Evolutionary conservation across 2,797 vertebrate species (phyloP).

Genomic region (Sparidentex hasta): DNA sequence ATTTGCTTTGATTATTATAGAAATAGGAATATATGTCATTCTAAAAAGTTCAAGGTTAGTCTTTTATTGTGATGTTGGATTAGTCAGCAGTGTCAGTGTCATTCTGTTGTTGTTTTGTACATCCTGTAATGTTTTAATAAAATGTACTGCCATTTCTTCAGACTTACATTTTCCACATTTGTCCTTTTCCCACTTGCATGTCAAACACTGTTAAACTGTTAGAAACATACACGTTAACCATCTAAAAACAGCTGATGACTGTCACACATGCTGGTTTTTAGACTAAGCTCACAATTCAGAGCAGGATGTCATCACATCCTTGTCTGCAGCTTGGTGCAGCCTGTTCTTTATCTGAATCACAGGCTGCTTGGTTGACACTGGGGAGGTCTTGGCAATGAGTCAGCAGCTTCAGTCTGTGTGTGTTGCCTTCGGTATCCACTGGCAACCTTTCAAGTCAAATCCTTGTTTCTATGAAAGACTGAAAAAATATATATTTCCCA

Average conservation of each 20-base stretch:
- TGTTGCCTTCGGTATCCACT: constrained; percentile 74
- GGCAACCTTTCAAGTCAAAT: constrained; percentile 80
- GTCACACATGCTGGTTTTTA: neutral
- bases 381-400: constrained; percentile 60
- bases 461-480: constrained; percentile 50
- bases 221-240: no score
- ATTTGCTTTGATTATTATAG: neutral
- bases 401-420: constrained; percentile 59
- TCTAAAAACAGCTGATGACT: no score
- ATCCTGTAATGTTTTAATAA: constrained; percentile 6
- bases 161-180: neutral
- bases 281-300: constrained; percentile 10
- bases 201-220: neutral
- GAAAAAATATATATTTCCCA: constrained; percentile 16
- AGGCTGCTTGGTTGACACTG: constrained; percentile 49
- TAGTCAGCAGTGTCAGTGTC: neutral
- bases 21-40: neutral
- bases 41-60: neutral
- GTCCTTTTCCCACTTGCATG: neutral
- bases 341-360: constrained; percentile 32
- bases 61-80: neutral
- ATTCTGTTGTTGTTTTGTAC: neutral
- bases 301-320: constrained; percentile 36
- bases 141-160: neutral
- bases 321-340: neutral